Evolutionary conservation across 2,113 vertebrate species (phyloP).

Genomic region (Syngnathus floridae): DNA sequence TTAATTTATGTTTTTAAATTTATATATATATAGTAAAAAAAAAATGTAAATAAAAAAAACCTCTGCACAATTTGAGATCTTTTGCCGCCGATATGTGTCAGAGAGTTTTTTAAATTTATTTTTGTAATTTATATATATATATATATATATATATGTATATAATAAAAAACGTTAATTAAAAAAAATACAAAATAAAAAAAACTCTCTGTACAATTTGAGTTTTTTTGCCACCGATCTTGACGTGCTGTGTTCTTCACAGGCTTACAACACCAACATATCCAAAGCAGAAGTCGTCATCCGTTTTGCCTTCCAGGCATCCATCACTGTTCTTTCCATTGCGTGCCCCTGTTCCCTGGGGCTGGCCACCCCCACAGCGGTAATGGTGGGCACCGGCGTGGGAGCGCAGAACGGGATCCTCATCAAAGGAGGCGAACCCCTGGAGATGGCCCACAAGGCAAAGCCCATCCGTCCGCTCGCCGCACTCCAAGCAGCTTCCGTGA

Average conservation of each 20-base stretch:
- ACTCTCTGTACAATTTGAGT: not conserved
- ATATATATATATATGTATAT: too few relatives aligned
- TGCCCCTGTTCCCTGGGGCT: conserved; percentile 94
- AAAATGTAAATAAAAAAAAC: too few relatives aligned
- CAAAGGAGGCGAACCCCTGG: conserved; percentile 94
- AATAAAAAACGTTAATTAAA: too few relatives aligned
- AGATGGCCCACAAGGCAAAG: conserved; percentile 93
- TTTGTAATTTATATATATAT: too few relatives aligned
- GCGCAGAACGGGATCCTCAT: conserved; percentile 96
- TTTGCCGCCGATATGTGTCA: too few relatives aligned
- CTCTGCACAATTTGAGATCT: too few relatives aligned
- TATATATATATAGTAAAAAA: too few relatives aligned
- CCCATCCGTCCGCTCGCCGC: not conserved
- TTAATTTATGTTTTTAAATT: too few relatives aligned
- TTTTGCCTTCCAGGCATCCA: conserved; percentile 94
- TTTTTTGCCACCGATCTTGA: not conserved
- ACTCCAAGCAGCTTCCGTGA: not conserved
- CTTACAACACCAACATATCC: conserved; percentile 74
- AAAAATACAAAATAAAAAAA: too few relatives aligned
- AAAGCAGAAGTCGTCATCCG: conserved; percentile 82
- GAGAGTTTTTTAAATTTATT: too few relatives aligned
- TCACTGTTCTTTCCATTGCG: conserved; percentile 93
- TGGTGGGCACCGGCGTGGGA: conserved; percentile 95
- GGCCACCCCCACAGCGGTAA: conserved; percentile 95
- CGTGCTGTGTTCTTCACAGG: conserved; percentile 57